phyloP scores from a whole-genome alignment of 2,113 vertebrate genomes.

The Hippoglossus stenolepis region DNA sequence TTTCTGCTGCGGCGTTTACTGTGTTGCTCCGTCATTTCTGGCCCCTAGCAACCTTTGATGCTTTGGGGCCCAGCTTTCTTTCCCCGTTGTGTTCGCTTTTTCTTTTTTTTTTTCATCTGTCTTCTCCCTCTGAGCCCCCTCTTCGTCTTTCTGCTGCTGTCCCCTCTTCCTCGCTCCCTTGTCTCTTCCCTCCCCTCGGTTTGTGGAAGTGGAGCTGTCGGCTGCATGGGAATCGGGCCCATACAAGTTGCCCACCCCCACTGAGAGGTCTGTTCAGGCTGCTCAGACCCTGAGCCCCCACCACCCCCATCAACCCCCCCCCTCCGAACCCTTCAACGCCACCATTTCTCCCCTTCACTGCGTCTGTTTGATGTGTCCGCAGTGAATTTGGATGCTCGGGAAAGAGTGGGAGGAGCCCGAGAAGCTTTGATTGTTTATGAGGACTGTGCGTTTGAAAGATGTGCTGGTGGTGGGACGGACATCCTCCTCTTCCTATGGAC shows the following conservation, averaged over 20 bases:
- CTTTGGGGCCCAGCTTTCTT: conserved; percentile 76
- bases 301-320: neutral
- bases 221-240: conserved; percentile 76
- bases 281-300: conserved; percentile 50
- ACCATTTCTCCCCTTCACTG: conserved; percentile 73
- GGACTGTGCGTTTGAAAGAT: conserved; percentile 72
- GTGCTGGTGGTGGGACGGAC: conserved; percentile 70
- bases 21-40: conserved; percentile 77
- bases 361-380: conserved; percentile 76
- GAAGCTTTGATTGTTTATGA: conserved; percentile 77
- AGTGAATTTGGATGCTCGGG: conserved; percentile 61
- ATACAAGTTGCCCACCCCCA: conserved; percentile 72
- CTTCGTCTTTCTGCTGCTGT: conserved; percentile 70
- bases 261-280: conserved; percentile 73
- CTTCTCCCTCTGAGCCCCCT: conserved; percentile 62
- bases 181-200: conserved; percentile 64
- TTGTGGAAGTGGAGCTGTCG: conserved; percentile 71
- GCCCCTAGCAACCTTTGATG: conserved; percentile 86
- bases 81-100: conserved; percentile 59
- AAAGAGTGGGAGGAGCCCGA: conserved; percentile 62
- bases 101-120: conserved; percentile 43
- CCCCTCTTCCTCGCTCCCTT: conserved; percentile 66
- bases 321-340: conserved; percentile 19
- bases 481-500: conserved; percentile 72
- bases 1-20: conserved; percentile 68